These are phyloP conservation scores for Callospermophilus lateralis DNA, from an alignment of 2,113 vertebrate species.

Conservation along the genomic window DNA sequence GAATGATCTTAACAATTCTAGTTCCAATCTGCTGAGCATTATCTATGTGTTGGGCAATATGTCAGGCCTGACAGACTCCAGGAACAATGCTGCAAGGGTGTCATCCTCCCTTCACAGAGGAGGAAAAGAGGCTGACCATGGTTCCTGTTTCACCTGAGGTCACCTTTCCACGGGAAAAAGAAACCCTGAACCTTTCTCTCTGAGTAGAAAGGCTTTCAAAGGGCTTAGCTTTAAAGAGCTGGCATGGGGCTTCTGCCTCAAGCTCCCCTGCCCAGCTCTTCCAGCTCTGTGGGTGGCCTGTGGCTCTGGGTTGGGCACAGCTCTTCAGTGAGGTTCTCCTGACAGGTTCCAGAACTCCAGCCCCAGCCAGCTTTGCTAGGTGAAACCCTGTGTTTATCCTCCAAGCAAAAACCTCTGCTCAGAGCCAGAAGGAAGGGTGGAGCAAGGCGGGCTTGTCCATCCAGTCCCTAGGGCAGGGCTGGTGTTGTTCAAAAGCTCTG, in stretches of 20 bases:
- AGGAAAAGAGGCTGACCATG: not conserved
- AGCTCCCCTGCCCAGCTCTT: not conserved
- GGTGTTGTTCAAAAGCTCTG: not conserved
- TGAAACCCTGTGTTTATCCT: not conserved
- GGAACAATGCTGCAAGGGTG: too few relatives aligned
- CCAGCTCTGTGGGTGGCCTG: not conserved
- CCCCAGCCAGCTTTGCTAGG: not conserved
- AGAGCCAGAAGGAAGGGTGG: not conserved
- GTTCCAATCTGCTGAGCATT: rapidly evolving
- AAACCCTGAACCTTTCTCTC: not conserved
- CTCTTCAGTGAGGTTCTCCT: not conserved
- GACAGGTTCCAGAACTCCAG: not conserved
- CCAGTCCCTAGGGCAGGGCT: not conserved
- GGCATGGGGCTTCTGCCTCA: not conserved
- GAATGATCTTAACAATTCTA: not conserved
- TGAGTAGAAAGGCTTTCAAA: not conserved
- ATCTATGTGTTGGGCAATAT: rapidly evolving
- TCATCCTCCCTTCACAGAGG: not conserved
- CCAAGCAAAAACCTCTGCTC: not conserved
- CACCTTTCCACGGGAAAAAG: not conserved
- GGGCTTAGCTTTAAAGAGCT: not conserved
- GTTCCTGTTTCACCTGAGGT: not conserved
- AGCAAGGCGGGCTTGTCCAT: not conserved
- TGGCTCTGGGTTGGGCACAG: not conserved
- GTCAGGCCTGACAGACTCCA: too few relatives aligned